A percentile compares a stretch with the other conserved stretches of the same genome.
phyloP scores from a whole-genome alignment of 2,797 vertebrate species.

The Enteromius fasciolatus region DNA sequence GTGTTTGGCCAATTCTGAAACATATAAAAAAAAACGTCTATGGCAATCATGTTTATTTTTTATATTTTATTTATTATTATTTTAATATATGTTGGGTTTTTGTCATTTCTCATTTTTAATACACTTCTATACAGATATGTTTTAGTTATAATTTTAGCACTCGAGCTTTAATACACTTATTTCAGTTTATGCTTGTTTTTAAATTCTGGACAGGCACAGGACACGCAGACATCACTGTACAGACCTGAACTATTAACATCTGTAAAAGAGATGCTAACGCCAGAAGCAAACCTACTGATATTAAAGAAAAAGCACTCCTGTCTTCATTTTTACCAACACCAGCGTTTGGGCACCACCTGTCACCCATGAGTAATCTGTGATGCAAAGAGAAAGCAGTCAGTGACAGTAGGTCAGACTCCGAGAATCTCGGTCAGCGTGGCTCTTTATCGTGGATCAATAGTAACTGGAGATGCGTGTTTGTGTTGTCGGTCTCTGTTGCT shows the following conservation, averaged over 20 bases:
- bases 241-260: slow-evolving; percentile 61
- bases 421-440: background rate
- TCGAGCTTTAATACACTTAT: background rate
- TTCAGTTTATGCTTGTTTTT: background rate
- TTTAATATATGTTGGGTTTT: background rate
- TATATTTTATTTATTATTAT: background rate
- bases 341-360: background rate
- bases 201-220: background rate
- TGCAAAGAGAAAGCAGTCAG: background rate
- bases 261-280: slow-evolving; percentile 55
- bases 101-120: background rate
- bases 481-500: background rate
- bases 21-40: background rate
- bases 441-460: slow-evolving; percentile 32
- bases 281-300: background rate
- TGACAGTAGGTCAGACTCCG: slow-evolving; percentile 1
- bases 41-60: background rate
- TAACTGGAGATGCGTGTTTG: slow-evolving; percentile 23
- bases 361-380: background rate
- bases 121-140: background rate
- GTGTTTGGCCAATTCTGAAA: background rate
- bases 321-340: background rate
- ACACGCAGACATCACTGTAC: slow-evolving; percentile 47
- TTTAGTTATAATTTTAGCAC: background rate
- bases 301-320: background rate